A percentile compares a stretch with the other conserved stretches of the same genome.
These are phyloP conservation scores for Platycheirus albimanus DNA, from an alignment of 2,888 invertebrate genomes.

Conservation along the genomic window DNA sequence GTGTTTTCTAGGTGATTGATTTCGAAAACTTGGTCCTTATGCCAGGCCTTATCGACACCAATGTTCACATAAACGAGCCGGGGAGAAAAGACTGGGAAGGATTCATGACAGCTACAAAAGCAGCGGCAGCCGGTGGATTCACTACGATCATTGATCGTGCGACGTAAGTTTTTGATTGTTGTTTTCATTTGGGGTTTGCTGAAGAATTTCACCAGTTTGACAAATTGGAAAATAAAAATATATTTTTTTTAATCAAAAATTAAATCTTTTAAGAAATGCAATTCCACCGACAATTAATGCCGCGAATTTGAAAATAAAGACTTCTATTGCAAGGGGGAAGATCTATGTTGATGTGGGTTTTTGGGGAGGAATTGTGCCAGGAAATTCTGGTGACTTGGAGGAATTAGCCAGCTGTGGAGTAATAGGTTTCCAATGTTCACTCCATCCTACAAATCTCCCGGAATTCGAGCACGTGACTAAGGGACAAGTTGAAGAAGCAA, in stretches of 20 bases:
- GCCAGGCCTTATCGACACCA: constrained; percentile 88
- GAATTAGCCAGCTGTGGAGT: constrained; percentile 86
- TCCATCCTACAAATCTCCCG: constrained; percentile 87
- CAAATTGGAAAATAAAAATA: background rate
- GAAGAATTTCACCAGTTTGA: background rate
- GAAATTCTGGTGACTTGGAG: constrained; percentile 84
- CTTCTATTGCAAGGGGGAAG: constrained; percentile 84
- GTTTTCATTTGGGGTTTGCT: background rate
- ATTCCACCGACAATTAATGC: constrained; percentile 88
- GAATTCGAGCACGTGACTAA: constrained; percentile 87
- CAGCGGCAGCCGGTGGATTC: constrained; percentile 89
- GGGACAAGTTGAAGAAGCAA: constrained; percentile 85
- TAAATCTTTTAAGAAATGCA: constrained; percentile 86
- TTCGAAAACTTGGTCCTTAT: constrained; percentile 85
- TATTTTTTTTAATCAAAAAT: constrained; percentile 16
- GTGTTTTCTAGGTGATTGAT: constrained; percentile 80
- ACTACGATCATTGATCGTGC: constrained; percentile 90
- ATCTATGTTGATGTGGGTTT: constrained; percentile 88
- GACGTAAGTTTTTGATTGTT: constrained; percentile 82
- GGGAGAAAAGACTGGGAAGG: constrained; percentile 89
- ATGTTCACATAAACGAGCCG: constrained; percentile 90
- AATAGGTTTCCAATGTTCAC: constrained; percentile 89
- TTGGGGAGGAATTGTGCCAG: constrained; percentile 91
- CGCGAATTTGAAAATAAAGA: constrained; percentile 85
- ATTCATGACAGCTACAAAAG: constrained; percentile 87